Conservation (phyloP, 2,888 invertebrate species). For the Ceratothoa steindachneri region DNA sequence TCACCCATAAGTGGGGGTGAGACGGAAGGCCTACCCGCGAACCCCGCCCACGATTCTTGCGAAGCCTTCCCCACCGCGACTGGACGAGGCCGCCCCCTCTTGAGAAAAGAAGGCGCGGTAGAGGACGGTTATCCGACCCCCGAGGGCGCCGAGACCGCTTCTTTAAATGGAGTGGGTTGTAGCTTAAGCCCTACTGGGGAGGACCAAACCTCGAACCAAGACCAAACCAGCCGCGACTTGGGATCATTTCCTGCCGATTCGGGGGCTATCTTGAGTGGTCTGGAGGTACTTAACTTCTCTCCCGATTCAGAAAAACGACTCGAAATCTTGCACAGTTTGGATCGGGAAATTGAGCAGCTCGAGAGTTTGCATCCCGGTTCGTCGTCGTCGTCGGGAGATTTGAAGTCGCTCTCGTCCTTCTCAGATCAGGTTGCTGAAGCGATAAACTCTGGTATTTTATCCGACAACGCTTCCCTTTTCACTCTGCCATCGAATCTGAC, state of each 20-base stretch:
- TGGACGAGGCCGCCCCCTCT: too few relatives aligned
- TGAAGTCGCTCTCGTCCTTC: not conserved
- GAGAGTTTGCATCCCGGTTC: not conserved
- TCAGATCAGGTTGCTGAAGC: not conserved
- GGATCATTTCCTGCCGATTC: too few relatives aligned
- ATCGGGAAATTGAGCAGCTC: not conserved
- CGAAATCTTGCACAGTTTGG: constrained; percentile 1
- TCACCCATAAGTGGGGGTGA: not conserved
- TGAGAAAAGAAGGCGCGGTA: too few relatives aligned
- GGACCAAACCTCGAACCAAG: too few relatives aligned
- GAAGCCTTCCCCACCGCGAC: too few relatives aligned
- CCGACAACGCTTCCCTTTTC: not conserved
- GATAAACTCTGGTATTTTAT: constrained; percentile 1
- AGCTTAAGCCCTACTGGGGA: too few relatives aligned
- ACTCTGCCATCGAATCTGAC: not conserved
- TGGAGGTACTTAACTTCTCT: too few relatives aligned
- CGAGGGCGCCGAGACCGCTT: not conserved
- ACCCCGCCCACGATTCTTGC: not conserved
- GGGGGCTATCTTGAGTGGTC: too few relatives aligned
- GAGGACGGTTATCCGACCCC: not conserved
- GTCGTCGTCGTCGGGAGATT: not conserved
- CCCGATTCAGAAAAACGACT: not conserved
- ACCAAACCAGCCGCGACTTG: too few relatives aligned
- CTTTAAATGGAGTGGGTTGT: not conserved
- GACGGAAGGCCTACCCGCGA: not conserved